phyloP scores from a whole-genome alignment of 2,888 invertebrate species.

The Dichetophora obliterata region DNA sequence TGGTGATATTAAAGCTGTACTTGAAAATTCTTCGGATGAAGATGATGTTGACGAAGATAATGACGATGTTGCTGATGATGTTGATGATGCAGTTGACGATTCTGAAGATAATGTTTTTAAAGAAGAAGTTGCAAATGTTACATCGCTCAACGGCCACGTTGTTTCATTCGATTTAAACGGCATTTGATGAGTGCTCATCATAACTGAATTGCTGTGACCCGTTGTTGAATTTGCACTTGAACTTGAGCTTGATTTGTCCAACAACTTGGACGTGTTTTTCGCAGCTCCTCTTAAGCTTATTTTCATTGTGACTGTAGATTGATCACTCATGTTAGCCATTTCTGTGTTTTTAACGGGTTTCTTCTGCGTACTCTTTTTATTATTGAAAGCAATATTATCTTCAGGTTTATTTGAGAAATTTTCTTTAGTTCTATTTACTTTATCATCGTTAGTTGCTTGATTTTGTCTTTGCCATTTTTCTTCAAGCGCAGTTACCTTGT shows the following conservation, averaged over 20 bases:
- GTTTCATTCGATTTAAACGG: conserved; percentile 13
- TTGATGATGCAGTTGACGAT: no score
- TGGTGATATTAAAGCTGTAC: no score
- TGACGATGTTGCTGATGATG: no score
- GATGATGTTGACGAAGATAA: no score
- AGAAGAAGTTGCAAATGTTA: neutral
- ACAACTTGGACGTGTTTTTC: neutral
- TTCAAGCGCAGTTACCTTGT: neutral
- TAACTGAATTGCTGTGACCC: neutral
- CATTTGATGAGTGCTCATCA: neutral
- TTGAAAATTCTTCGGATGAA: no score
- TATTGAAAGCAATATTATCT: no score
- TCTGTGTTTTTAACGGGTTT: neutral
- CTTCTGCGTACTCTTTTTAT: neutral
- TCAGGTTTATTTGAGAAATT: neutral
- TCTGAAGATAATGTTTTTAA: no score
- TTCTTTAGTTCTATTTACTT: no score
- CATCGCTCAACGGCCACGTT: conserved; percentile 15
- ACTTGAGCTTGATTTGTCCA: neutral
- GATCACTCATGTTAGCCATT: neutral
- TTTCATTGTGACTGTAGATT: neutral
- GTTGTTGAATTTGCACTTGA: neutral
- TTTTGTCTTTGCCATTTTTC: neutral
- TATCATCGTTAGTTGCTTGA: neutral
- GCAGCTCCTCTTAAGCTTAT: neutral